Percentiles rank a stretch among this genome's conserved stretches.
These are phyloP conservation scores for Thinocorus orbignyianus DNA, from an alignment of 2,113 vertebrate genomes.

Conservation along the genomic window DNA sequence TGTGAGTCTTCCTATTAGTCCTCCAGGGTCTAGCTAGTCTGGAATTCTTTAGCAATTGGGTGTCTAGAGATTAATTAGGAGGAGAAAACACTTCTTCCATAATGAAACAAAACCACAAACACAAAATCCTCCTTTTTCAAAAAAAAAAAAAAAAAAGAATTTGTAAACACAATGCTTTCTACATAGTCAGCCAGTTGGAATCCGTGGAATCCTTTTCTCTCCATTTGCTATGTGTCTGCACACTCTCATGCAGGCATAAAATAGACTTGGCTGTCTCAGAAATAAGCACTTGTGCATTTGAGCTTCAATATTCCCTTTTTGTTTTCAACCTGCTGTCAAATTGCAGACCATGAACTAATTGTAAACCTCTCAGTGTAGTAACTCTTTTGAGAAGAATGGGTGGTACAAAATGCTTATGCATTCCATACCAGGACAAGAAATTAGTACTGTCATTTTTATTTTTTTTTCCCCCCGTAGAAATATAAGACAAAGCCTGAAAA, in stretches of 20 bases:
- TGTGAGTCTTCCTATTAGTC: background rate
- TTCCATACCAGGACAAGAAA: background rate
- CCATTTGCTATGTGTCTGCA: background rate
- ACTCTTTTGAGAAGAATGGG: background rate
- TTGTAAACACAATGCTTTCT: background rate
- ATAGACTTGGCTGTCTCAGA: background rate
- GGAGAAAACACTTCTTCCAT: background rate
- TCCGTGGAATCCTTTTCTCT: background rate
- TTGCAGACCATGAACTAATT: background rate
- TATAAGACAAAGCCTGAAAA: background rate
- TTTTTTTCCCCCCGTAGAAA: background rate
- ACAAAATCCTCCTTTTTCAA: background rate
- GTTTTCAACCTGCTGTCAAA: background rate
- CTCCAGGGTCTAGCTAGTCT: background rate
- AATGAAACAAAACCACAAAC: background rate
- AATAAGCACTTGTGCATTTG: background rate
- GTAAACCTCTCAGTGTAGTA: background rate
- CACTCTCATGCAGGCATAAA: background rate
- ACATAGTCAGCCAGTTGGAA: background rate
- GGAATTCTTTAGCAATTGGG: background rate
- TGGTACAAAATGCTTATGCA: background rate
- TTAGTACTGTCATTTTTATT: background rate
- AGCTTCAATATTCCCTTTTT: background rate
- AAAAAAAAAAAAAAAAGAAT: background rate
- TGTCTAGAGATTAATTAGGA: conserved; percentile 24